Evolutionary conservation across 2,888 invertebrate genomes (phyloP), one percentile per base, ranked within the genome.

Genomic region (Macrophya alboannulata): DNA sequence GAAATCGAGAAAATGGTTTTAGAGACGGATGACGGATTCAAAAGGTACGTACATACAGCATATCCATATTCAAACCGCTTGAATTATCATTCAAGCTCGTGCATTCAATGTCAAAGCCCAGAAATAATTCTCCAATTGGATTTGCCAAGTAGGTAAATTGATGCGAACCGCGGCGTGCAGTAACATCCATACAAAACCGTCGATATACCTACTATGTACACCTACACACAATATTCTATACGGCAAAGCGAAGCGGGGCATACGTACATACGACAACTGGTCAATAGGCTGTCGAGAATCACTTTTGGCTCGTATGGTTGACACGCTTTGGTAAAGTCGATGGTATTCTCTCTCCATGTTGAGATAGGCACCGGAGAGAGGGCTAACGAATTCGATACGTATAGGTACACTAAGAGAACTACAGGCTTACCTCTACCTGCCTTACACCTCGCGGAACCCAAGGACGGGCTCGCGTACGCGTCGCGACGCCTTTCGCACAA

Each of bases 281-380:
- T 83, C 83, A 45, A 68, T 68, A 71, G 83, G 31, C 31, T 59
- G 48, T 71, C 59, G n/a, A 85, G 48, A 21, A 85, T 21, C 40
- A 81, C 59, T 81, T 59, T 77, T 81, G 65, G 62, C 43, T 81
- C 45, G 62, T 43, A 68, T 10, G 89, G 92, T 91, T 92, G 92
- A 91, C 92, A 92, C 92, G 90, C 91, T 90, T 91, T 89, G 89
- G 89, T 88, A 84, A 88, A 91, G 89, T 86, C 86, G 91, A 91
- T 90, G 90, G 90, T 92, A 92, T 92, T 92, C 92, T 92, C 92
- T 92, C 92, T 90, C 92, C 92, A 92, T 92, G 92, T 92, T 92
- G 89, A 92, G 83, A 51, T 55, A 77, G 68, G 45, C 48, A 48
- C 45, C 0, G 10, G 48, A 48, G 25, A 68, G 68, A 81, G 43